These are phyloP conservation scores for Antheraea pernyi DNA, from an alignment of 1,140 invertebrate genomes.

Conservation along the genomic window DNA sequence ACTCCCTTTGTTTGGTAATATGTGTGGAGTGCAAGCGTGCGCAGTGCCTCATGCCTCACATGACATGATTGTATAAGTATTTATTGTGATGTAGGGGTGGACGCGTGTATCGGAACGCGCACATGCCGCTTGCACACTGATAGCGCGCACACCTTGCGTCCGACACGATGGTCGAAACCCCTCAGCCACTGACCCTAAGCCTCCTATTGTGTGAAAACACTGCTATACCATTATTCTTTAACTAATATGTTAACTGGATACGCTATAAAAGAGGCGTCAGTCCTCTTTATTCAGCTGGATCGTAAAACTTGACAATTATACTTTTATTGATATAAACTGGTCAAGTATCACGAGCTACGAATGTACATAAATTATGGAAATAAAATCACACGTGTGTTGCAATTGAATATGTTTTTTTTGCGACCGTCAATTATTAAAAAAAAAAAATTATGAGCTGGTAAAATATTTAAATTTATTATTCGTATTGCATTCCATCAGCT, in stretches of 20 bases:
- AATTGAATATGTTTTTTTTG: background rate
- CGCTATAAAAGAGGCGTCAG: background rate
- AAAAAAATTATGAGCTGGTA: too few species aligned
- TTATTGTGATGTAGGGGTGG: conserved; percentile 37
- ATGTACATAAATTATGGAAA: background rate
- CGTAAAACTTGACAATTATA: background rate
- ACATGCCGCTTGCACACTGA: conserved; percentile 62
- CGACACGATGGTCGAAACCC: conserved; percentile 34
- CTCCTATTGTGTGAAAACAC: conserved; percentile 40
- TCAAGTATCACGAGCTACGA: background rate
- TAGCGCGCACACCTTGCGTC: conserved; percentile 67
- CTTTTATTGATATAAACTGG: background rate
- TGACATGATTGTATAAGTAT: conserved; percentile 39
- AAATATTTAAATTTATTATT: background rate
- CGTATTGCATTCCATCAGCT: background rate
- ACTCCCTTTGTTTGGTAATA: conserved; percentile 50
- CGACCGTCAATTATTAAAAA: too few species aligned
- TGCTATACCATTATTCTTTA: conserved; percentile 3
- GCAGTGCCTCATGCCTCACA: conserved; percentile 21
- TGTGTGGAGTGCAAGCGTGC: conserved; percentile 50
- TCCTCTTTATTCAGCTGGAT: background rate
- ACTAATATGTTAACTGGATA: background rate
- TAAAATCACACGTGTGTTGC: background rate
- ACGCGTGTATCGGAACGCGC: conserved; percentile 68
- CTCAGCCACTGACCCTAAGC: conserved; percentile 57